phyloP scores from a whole-genome alignment of 2,797 vertebrate genomes.

The Jordanella pulchra region DNA sequence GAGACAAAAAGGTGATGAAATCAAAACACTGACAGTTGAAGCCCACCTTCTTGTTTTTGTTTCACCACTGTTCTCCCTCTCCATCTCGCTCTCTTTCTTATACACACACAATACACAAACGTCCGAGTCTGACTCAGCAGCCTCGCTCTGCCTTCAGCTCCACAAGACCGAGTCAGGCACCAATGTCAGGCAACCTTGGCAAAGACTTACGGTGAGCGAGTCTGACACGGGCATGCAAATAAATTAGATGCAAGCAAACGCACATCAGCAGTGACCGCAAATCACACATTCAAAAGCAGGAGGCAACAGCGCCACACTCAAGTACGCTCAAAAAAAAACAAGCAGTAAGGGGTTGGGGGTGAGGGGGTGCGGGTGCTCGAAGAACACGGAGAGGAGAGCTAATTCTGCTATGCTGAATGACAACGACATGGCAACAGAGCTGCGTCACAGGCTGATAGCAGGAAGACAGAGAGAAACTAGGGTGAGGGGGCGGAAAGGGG shows the following conservation, averaged over 20 bases:
- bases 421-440: conserved; percentile 74
- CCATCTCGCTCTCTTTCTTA: neutral
- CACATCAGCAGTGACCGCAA: conserved; percentile 46
- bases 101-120: conserved; percentile 9
- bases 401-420: conserved; percentile 70
- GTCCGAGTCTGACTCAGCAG: conserved; percentile 69
- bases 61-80: conserved; percentile 20
- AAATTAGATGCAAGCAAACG: conserved; percentile 47
- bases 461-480: conserved; percentile 39
- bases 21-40: conserved; percentile 60
- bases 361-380: neutral
- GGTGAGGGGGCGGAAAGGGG: conserved; percentile 15
- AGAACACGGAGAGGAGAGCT: conserved; percentile 43
- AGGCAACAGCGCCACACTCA: conserved; percentile 28
- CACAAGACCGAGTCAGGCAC: conserved; percentile 58
- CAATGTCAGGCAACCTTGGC: conserved; percentile 74
- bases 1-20: conserved; percentile 58
- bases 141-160: conserved; percentile 26
- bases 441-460: conserved; percentile 69
- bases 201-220: conserved; percentile 57
- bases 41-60: conserved; percentile 36
- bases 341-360: neutral
- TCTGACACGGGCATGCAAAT: conserved; percentile 58
- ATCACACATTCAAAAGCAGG: conserved; percentile 36
- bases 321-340: conserved; percentile 15